Evolutionary conservation across 2,797 vertebrate genomes (phyloP).

Genomic region (Anguilla obscura): DNA sequence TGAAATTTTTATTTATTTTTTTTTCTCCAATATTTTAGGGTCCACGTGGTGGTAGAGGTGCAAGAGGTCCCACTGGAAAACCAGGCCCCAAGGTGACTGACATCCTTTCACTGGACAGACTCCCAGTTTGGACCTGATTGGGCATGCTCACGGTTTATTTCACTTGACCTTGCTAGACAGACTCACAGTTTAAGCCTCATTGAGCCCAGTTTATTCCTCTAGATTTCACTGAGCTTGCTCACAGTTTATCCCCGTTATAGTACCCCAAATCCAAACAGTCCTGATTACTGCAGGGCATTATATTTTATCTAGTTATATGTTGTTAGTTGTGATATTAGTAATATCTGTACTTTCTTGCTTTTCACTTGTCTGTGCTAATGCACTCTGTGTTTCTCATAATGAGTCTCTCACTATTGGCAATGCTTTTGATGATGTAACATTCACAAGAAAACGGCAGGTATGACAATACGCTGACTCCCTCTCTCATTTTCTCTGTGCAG

Average conservation of each 20-base stretch:
- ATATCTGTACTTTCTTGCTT: background rate
- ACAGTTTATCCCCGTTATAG: background rate
- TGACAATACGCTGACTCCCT: background rate
- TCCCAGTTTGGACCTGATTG: background rate
- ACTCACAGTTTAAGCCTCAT: background rate
- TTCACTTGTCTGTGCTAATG: background rate
- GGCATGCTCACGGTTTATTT: background rate
- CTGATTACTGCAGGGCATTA: background rate
- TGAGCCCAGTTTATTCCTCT: background rate
- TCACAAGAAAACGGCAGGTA: background rate
- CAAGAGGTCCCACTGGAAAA: constrained; percentile 94
- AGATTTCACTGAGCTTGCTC: background rate
- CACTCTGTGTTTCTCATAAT: background rate
- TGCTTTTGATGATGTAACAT: background rate
- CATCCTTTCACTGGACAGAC: background rate
- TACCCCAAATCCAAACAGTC: background rate
- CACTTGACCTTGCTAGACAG: background rate
- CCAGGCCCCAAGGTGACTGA: constrained; percentile 88
- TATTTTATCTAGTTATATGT: background rate
- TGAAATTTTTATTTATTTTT: background rate
- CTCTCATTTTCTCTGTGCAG: constrained; percentile 62
- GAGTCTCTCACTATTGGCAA: background rate
- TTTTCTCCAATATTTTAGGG: constrained; percentile 69
- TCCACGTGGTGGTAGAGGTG: constrained; percentile 93
- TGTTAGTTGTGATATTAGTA: background rate